Evolutionary conservation across 2,888 invertebrate genomes (phyloP), one percentile per base, ranked within the genome.

Genomic region (Lepidocyrtinus sp.): DNA sequence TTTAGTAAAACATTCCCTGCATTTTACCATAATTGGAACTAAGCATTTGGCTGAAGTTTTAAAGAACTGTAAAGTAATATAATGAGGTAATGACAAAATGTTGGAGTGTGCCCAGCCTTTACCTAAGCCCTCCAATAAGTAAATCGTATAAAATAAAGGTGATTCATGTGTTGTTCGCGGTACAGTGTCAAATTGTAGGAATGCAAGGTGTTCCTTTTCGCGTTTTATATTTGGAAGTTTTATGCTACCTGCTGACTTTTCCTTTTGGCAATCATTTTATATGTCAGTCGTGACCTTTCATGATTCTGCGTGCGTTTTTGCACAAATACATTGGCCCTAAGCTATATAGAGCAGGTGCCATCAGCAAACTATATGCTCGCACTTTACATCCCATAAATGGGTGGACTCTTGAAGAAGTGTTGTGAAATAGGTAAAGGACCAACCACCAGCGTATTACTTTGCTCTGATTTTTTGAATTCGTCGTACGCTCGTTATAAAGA

Each of bases 201-300:
- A 62, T 70, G 61, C 69, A 75, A 75, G 75, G 75, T 75, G 75
- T 75, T 62, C 55, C 69, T 68, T 74, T 75, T 36, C n/a, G 68
- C 74, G 27, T 24, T 55, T 61, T 21, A 21, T 21, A 24, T 50
- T 70, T 65, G 27, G 22, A 45, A 17, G 55, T 55, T 27, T 65
- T 64, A 71, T 27, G 55, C 70, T 71, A 65, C 70, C 64, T 76
- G 76, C 76, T 70, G 76, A 36, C 70, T 59, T 50, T 70, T 36
- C 46, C 50, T 63, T 69, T 55, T 76, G 36, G 70, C 65, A 59
- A 17, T 64, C 46, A 55, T 50, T 69, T 71, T 76, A 69, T 76
- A 76, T 71, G 70, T 36, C 70, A 76, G 70, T 76, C 76, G 71
- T 76, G 76, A 76, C 76, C 76, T 76, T 76, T 76, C 76, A 76